Conservation (phyloP, 2,888 invertebrate genomes). For the Cerastis rubricosa region DNA sequence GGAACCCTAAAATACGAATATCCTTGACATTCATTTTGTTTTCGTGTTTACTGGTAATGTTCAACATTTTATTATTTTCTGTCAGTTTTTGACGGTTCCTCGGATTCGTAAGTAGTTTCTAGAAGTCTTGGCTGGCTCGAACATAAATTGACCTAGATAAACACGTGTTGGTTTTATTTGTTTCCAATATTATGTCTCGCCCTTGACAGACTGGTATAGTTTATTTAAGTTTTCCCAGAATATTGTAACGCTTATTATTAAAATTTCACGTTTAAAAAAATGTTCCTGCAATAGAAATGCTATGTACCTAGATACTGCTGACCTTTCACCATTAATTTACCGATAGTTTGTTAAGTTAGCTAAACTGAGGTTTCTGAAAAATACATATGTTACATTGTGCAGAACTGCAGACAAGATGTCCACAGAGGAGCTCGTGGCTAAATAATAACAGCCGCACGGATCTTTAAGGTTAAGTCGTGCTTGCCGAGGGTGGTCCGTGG, state of each 20-base stretch:
- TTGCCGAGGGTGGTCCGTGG: no score
- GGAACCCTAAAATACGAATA: conserved; percentile 23
- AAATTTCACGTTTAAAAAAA: background rate
- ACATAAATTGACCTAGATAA: conserved; percentile 34
- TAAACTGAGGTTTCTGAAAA: background rate
- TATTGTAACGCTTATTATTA: background rate
- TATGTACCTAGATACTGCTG: background rate
- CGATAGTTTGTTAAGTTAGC: background rate
- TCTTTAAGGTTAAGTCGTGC: no score
- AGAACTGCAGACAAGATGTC: no score
- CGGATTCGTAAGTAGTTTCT: conserved; percentile 33
- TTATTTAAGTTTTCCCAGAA: conserved; percentile 17
- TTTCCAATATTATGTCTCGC: conserved; percentile 19
- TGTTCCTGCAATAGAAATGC: background rate
- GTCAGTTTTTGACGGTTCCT: conserved; percentile 8
- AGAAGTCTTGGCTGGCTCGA: conserved; percentile 22
- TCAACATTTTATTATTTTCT: conserved; percentile 21
- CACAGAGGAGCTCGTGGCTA: no score
- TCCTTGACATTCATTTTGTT: conserved; percentile 48
- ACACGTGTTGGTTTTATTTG: conserved; percentile 26
- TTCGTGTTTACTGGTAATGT: conserved; percentile 14
- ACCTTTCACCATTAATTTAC: background rate
- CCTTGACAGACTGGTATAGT: conserved; percentile 37
- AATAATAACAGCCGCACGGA: no score
- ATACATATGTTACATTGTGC: no score